These are phyloP conservation scores for Vanessa tameamea DNA, from an alignment of 1,140 invertebrate genomes.

Conservation along the genomic window DNA sequence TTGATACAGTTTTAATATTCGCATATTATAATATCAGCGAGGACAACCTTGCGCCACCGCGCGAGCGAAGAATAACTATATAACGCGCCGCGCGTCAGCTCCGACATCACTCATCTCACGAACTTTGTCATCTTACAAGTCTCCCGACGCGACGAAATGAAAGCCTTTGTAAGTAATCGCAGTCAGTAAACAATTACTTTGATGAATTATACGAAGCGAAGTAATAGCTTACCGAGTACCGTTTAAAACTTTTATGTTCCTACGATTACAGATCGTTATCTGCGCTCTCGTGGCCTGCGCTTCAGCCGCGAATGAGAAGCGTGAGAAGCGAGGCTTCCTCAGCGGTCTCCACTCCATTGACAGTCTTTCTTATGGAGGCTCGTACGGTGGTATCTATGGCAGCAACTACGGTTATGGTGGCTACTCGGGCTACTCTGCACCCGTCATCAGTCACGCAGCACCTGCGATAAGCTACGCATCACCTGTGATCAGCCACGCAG, in stretches of 20 bases:
- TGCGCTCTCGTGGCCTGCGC: constrained; percentile 45
- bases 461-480: constrained; percentile 15
- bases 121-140: not conserved
- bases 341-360: constrained; percentile 9
- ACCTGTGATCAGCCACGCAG: constrained; percentile 38
- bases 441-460: not conserved
- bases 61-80: not conserved
- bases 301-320: constrained; percentile 30
- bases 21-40: constrained; percentile 10
- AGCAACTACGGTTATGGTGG: constrained; percentile 2
- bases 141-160: constrained; percentile 25
- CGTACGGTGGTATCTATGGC: constrained; percentile 29
- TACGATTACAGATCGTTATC: constrained; percentile 31
- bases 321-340: constrained; percentile 38
- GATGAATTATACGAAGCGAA: too few relatives aligned
- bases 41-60: constrained; percentile 17
- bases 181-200: not conserved
- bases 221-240: too few relatives aligned
- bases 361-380: constrained; percentile 16
- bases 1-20: not conserved
- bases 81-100: not conserved
- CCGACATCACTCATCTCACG: constrained; percentile 13
- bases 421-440: constrained; percentile 35
- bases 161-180: constrained; percentile 33
- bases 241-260: not conserved